A percentile compares a stretch with the other conserved stretches of the same genome.
These are phyloP conservation scores for Botrylloides violaceus DNA, from an alignment of 23 tunicate species.

Conservation along the genomic window DNA sequence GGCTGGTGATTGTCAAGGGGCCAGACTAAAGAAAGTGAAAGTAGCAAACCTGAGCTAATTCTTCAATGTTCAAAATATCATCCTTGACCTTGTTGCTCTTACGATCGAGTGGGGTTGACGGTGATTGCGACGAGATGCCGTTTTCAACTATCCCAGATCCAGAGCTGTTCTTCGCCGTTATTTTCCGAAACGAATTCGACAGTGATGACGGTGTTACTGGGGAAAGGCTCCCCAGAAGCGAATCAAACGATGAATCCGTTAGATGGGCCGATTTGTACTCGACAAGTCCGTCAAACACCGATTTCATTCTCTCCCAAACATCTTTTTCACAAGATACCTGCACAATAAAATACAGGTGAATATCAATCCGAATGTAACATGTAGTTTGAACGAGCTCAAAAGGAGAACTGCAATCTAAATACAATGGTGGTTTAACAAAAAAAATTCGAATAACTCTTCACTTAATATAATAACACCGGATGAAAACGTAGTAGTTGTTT, in stretches of 20 bases:
- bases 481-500: too few relatives aligned
- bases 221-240: not conserved
- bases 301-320: conserved; percentile 7
- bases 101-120: conserved; percentile 39
- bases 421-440: too few relatives aligned
- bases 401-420: too few relatives aligned
- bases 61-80: conserved; percentile 68
- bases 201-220: conserved; percentile 17
- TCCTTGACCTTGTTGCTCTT: conserved; percentile 33
- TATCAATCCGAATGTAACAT: not conserved
- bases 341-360: not conserved
- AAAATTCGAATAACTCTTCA: too few relatives aligned
- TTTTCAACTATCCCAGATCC: conserved; percentile 7
- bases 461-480: too few relatives aligned
- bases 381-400: too few relatives aligned
- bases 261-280: conserved; percentile 9
- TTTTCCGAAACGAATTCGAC: conserved; percentile 34
- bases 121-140: conserved; percentile 26
- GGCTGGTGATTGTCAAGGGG: too few relatives aligned
- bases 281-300: conserved; percentile 17
- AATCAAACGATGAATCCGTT: not conserved
- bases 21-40: too few relatives aligned
- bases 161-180: conserved; percentile 14
- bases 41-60: conserved; percentile 87
- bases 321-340: conserved; percentile 20